phyloP scores from a whole-genome alignment of 2,888 invertebrate species.

The Mongoloraphidia duomilia region DNA sequence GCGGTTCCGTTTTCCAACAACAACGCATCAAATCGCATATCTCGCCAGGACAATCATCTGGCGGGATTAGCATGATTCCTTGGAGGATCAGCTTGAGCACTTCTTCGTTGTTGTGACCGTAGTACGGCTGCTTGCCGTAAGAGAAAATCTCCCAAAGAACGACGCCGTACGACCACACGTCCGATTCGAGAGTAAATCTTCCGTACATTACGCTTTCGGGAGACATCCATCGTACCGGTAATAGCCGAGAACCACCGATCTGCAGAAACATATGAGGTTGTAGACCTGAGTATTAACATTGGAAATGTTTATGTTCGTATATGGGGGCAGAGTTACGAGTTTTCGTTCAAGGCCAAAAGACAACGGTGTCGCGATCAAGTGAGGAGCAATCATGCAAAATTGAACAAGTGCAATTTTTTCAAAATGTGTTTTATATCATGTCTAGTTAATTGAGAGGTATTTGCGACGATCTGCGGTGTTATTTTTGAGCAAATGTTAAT shows the following conservation, averaged over 20 bases:
- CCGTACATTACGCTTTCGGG: slow-evolving; percentile 84
- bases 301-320: no score
- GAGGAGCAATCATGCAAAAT: no score
- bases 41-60: slow-evolving; percentile 59
- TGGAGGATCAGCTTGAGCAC: slow-evolving; percentile 66
- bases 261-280: slow-evolving; percentile 15
- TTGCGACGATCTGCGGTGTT: no score
- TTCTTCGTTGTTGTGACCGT: slow-evolving; percentile 79
- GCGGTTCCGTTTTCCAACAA: slow-evolving; percentile 70
- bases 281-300: no score
- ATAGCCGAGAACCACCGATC: slow-evolving; percentile 64
- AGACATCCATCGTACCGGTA: slow-evolving; percentile 94
- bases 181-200: slow-evolving; percentile 78
- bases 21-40: slow-evolving; percentile 62
- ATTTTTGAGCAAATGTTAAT: no score
- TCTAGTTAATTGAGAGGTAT: no score
- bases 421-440: no score
- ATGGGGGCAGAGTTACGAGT: no score
- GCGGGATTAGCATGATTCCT: slow-evolving; percentile 65
- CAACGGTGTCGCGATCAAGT: no score
- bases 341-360: no score
- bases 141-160: slow-evolving; percentile 91
- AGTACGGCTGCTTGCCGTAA: slow-evolving; percentile 85
- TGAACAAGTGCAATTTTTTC: no score
- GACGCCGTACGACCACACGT: slow-evolving; percentile 88